A percentile compares a stretch with the other conserved stretches of the same genome.
Conservation (phyloP, 2,888 invertebrate species). For the Acleris laterana region DNA sequence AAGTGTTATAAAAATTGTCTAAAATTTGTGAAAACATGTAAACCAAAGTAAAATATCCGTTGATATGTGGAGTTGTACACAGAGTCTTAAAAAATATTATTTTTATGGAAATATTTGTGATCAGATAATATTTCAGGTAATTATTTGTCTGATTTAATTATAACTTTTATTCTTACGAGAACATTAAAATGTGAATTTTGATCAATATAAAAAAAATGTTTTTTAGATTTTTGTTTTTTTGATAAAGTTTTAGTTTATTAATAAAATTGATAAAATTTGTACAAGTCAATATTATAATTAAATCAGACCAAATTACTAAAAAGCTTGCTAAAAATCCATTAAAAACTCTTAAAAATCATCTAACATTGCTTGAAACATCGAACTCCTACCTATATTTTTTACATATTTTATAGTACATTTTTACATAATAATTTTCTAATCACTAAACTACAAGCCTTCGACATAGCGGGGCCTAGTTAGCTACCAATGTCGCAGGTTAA, state of each 20-base stretch:
- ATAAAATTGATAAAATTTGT: neutral
- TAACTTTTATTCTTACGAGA: constrained; percentile 2
- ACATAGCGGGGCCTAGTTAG: constrained; percentile 26
- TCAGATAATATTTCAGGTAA: constrained; percentile 39
- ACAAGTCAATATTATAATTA: constrained; percentile 40
- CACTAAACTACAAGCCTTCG: constrained; percentile 40
- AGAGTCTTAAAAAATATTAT: constrained; percentile 58
- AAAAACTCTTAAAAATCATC: constrained; percentile 50
- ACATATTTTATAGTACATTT: constrained; percentile 51
- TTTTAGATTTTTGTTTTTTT: constrained; percentile 1
- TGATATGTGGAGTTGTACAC: constrained; percentile 74
- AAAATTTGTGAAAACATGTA: constrained; percentile 42
- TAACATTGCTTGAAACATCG: constrained; percentile 69
- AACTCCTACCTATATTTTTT: constrained; percentile 48
- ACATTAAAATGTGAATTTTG: constrained; percentile 15
- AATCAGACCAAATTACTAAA: constrained; percentile 51
- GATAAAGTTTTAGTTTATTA: too few relatives aligned
- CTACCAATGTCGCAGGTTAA: constrained; percentile 13
- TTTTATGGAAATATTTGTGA: constrained; percentile 46
- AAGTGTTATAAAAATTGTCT: constrained; percentile 7
- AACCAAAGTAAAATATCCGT: constrained; percentile 51
- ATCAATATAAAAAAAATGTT: too few relatives aligned
- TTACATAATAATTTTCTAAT: constrained; percentile 53
- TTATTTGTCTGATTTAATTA: constrained; percentile 41
- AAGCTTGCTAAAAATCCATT: constrained; percentile 55